Percentiles rank a stretch among this genome's conserved stretches.
phyloP scores from a whole-genome alignment of 2,888 invertebrate genomes.

The Altica lythri region DNA sequence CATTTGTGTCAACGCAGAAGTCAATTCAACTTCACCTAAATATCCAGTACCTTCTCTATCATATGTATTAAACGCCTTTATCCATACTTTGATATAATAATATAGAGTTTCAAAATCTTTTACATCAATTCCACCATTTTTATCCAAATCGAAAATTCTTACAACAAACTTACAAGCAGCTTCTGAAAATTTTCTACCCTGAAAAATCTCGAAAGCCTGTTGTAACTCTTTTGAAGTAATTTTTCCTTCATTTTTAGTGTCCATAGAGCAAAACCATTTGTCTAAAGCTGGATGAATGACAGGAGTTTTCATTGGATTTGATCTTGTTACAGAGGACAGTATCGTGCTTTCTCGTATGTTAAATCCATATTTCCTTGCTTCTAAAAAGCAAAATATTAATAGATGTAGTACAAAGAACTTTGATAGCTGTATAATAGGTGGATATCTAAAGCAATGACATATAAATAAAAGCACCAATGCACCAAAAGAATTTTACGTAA shows the following conservation, averaged over 20 bases:
- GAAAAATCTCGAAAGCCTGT: constrained; percentile 51
- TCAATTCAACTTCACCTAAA: constrained; percentile 48
- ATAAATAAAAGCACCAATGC: too few relatives aligned
- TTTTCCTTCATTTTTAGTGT: constrained; percentile 45
- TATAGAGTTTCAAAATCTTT: constrained; percentile 53
- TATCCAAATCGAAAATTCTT: constrained; percentile 51
- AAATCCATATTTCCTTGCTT: background rate
- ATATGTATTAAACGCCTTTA: constrained; percentile 50
- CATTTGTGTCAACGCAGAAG: constrained; percentile 48
- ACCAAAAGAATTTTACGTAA: too few relatives aligned
- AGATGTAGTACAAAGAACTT: too few relatives aligned
- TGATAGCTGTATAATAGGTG: too few relatives aligned
- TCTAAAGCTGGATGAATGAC: constrained; percentile 47
- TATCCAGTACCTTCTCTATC: constrained; percentile 48
- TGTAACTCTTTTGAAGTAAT: constrained; percentile 51
- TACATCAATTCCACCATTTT: constrained; percentile 51
- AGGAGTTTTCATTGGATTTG: too few relatives aligned
- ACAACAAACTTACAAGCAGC: constrained; percentile 52
- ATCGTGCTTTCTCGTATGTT: constrained; percentile 1
- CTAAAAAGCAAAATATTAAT: too few relatives aligned
- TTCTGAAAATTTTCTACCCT: constrained; percentile 51
- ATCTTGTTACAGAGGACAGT: constrained; percentile 1
- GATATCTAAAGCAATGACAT: too few relatives aligned
- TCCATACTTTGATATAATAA: constrained; percentile 51
- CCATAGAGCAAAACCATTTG: constrained; percentile 48